phyloP scores from a whole-genome alignment of 1,140 invertebrate species.

The Hycleus cichorii region DNA sequence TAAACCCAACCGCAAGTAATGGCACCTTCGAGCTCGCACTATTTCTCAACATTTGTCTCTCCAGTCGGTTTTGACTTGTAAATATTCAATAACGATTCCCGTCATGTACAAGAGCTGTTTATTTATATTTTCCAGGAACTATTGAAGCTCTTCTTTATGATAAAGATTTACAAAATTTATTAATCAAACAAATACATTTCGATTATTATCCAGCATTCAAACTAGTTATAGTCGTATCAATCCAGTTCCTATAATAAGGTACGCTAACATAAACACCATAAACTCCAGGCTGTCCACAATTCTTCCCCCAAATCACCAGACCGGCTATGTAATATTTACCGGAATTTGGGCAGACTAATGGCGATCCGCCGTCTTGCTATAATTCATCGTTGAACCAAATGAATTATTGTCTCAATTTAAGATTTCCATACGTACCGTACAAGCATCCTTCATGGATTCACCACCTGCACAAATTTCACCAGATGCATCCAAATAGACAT shows the following conservation, averaged over 20 bases:
- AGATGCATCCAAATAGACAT: slow-evolving; percentile 28
- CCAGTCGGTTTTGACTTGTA: no score
- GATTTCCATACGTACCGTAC: slow-evolving; percentile 27
- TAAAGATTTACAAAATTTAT: no score
- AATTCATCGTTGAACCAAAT: slow-evolving; percentile 14
- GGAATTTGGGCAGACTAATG: slow-evolving; percentile 55
- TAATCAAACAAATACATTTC: no score
- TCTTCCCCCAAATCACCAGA: slow-evolving; percentile 69
- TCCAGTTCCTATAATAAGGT: slow-evolving; percentile 23
- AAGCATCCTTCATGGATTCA: slow-evolving; percentile 31
- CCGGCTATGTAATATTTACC: slow-evolving; percentile 51
- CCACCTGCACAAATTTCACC: slow-evolving; percentile 38
- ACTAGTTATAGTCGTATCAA: no score
- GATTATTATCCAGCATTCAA: no score
- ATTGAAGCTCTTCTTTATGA: no score
- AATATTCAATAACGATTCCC: no score
- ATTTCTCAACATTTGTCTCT: slow-evolving; percentile 3
- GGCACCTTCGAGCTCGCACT: slow-evolving; percentile 13
- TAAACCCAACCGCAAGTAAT: slow-evolving; percentile 12
- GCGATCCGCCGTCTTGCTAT: slow-evolving; percentile 70
- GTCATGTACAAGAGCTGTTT: no score
- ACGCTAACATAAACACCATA: slow-evolving; percentile 37
- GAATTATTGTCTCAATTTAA: no score
- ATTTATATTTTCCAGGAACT: no score
- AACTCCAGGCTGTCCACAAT: slow-evolving; percentile 39